Conservation (phyloP, 2,113 vertebrate species). For the Scolopax mira region DNA sequence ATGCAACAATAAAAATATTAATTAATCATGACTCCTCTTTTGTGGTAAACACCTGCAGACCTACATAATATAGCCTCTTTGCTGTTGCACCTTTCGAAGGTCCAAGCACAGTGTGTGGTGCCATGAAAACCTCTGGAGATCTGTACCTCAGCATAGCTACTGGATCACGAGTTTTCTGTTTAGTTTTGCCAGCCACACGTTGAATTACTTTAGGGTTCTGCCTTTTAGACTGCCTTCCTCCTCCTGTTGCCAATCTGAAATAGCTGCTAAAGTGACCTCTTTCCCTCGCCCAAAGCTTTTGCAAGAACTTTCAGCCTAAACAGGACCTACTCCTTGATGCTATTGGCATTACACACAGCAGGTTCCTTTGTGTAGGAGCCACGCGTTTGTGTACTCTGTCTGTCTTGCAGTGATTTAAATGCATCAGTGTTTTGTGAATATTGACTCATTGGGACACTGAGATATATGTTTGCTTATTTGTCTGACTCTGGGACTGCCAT, state of each 20-base stretch:
- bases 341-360: neutral
- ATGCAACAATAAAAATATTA: neutral
- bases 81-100: rapidly evolving
- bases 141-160: neutral
- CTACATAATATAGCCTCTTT: neutral
- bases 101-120: neutral
- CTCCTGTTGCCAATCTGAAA: neutral
- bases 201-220: neutral
- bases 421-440: neutral
- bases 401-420: neutral
- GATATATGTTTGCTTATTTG: neutral
- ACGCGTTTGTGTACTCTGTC: neutral
- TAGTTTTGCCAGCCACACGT: neutral
- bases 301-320: neutral
- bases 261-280: neutral
- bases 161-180: neutral
- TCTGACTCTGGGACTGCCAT: neutral
- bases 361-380: neutral
- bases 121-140: neutral
- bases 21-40: neutral
- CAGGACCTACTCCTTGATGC: neutral
- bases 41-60: neutral
- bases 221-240: neutral
- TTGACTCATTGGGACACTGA: neutral
- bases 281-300: neutral